Base-by-base conservation (phyloP, 1,140 invertebrate genomes). In the Himalopsyche phryganea region DNA sequence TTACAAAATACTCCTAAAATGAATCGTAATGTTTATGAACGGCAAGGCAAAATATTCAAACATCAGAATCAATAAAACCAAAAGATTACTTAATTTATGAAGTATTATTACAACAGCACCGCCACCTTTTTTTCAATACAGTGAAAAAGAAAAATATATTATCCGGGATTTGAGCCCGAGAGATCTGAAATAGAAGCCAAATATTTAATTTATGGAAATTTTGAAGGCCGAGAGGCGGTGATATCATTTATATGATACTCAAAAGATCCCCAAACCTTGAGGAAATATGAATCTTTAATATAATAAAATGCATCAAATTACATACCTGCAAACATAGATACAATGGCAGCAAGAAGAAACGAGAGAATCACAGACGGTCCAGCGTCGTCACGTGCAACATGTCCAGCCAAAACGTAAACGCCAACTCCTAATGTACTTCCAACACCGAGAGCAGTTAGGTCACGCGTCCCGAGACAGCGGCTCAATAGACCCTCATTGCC, bases 401-500 rank as follows among this genome's bases (percentile, higher is more conserved):
- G 75, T 15, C 86, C 86, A 28, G 83, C 83, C 28, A 88, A 71
- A 0, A 88, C 85, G 70, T 88, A 89, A 6, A 88, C 81, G 28
- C 86, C 86, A 6, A 86, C 79, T 1, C 86, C 86, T 3, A 88
- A 69, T 3, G 86, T 88, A 60, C 82, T 83, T 0, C 86, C 85
- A 50, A 87, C 67, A 13, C 74, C 72, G 2, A 95, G 74, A 0
- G 85, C 85, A 0, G 87, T 91, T 2, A 95, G 77, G 73, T 95
- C 91, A n/a, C 91, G 67, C 0, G 91, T 75, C 3, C 81, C 84
- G n/a, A 95, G 76, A 14, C 90, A 89, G 63, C 91, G 73, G 0
- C 84, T 82, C 52, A 96, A 75, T 67, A 85, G 78, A 0, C 83
- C 74, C 5, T 71, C 75, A 35, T 81, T 77, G 1, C 23, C 14